Conservation (phyloP, 2,113 vertebrate genomes). For the Axis porcinus region DNA sequence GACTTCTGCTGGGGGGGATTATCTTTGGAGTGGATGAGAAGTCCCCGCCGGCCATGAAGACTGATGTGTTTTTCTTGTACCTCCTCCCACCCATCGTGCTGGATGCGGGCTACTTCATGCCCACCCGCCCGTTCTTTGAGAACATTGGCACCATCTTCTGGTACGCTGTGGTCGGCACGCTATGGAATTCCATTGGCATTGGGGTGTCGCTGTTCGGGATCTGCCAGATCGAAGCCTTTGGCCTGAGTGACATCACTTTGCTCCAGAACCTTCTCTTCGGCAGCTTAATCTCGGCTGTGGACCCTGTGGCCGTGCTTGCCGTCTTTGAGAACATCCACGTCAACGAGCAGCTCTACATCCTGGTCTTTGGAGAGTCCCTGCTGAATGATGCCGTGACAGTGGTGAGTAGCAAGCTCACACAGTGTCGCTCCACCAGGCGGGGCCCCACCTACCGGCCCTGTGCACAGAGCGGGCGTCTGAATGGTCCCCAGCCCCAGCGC, state of each 20-base stretch:
- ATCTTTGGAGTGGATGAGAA: conserved; percentile 93
- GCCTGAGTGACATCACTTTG: conserved; percentile 92
- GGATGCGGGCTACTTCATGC: conserved; percentile 97
- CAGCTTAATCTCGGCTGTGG: conserved; percentile 95
- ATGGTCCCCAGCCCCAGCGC: fast-evolving
- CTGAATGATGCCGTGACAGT: conserved; percentile 97
- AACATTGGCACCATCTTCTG: conserved; percentile 96
- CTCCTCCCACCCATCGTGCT: conserved; percentile 96
- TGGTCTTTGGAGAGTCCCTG: conserved; percentile 97
- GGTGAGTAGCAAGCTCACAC: conserved; percentile 84
- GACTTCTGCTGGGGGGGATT: conserved; percentile 94
- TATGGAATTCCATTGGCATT: conserved; percentile 97
- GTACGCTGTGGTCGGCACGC: conserved; percentile 94
- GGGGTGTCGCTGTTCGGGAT: conserved; percentile 94
- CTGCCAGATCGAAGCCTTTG: conserved; percentile 93
- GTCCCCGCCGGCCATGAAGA: conserved; percentile 94
- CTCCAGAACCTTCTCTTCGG: conserved; percentile 96
- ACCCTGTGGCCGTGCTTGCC: conserved; percentile 93
- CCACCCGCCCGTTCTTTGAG: conserved; percentile 95
- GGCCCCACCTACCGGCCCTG: background rate
- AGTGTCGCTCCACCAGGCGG: fast-evolving
- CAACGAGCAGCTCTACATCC: conserved; percentile 97
- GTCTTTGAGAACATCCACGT: conserved; percentile 98
- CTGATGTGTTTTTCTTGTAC: conserved; percentile 95
- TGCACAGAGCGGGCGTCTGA: fast-evolving